phyloP scores from a whole-genome alignment of 2,113 vertebrate species.

The Phalacrocorax aristotelis region DNA sequence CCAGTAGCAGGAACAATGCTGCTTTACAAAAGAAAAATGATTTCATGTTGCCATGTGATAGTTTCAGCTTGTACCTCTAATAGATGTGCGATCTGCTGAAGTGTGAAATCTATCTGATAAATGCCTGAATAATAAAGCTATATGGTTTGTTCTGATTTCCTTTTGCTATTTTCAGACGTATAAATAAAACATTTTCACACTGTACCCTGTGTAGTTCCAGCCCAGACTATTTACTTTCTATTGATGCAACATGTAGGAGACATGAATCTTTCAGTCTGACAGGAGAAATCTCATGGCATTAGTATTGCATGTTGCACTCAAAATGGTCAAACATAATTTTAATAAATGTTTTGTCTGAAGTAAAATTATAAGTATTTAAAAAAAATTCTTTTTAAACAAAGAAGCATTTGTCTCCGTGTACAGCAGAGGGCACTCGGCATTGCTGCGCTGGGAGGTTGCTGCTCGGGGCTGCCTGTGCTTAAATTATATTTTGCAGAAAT shows the following conservation, averaged over 20 bases:
- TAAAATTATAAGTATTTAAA: not conserved
- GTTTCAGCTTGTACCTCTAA: conserved; percentile 7
- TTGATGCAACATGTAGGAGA: not conserved
- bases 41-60: not conserved
- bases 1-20: conserved; percentile 13
- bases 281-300: not conserved
- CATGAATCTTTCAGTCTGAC: not conserved
- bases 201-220: not conserved
- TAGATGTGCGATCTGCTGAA: not conserved
- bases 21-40: conserved; percentile 30
- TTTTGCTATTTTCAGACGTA: not conserved
- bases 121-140: conserved; percentile 27
- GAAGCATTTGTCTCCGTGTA: not conserved
- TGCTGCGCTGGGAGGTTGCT: not conserved
- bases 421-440: conserved; percentile 75
- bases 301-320: rapidly evolving
- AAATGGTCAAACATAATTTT: not conserved
- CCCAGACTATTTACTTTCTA: not conserved
- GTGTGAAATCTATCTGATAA: conserved; percentile 42
- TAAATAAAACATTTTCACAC: conserved; percentile 39
- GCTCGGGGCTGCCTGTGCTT: not conserved
- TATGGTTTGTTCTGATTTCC: conserved; percentile 28
- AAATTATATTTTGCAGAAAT: conserved; percentile 17
- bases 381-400: not conserved
- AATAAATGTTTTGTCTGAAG: not conserved